Evolutionary conservation across 2,113 vertebrate genomes (phyloP), one percentile per base, ranked within the genome.

Genomic region (Eonycteris spelaea): DNA sequence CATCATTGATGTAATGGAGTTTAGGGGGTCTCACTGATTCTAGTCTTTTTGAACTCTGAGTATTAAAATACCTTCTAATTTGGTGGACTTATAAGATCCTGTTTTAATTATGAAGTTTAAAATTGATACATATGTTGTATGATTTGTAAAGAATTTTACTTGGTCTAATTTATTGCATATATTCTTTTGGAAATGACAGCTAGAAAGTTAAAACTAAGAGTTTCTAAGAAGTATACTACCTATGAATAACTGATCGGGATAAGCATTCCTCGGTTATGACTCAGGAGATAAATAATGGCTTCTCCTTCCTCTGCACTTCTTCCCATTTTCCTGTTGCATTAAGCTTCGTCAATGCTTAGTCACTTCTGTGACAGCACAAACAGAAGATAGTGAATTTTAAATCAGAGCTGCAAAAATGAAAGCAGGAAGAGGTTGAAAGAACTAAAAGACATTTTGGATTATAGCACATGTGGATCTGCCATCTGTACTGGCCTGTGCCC

Each of bases 91-190:
- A 5, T 8, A 63, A 55, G 30, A 45, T 83, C 61, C 33, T 94
- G 55, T 90, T 92, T 95, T 91, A 94, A 89, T 79, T 77, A 86
- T n/a, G 45, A 82, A 61, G n/a, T 68, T 51, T 73, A 86, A 83
- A 71, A 90, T 19, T 83, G 79, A 35, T 93, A 57, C n/a, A 28
- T 83, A 55, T 57, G n/a, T 75, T 83, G 11, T 67, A 91, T 24
- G 61, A 84, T 78, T 87, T 96, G 85, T 87, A 70, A 86, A 90
- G 63, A 95, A 85, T 73, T 77, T 87, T 90, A 65, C 38, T 74
- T 63, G 59, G 90, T 84, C 71, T 92, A 73, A 80, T 79, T 92
- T 90, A 84, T 75, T 86, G 68, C 68, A 75, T 79, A 12, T 45
- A 61, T 51, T 94, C 28, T 70, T 8, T 13, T 79, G 75, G 67